These are phyloP conservation scores for Theristicus caerulescens DNA, from an alignment of 2,113 vertebrate species.

Conservation along the genomic window DNA sequence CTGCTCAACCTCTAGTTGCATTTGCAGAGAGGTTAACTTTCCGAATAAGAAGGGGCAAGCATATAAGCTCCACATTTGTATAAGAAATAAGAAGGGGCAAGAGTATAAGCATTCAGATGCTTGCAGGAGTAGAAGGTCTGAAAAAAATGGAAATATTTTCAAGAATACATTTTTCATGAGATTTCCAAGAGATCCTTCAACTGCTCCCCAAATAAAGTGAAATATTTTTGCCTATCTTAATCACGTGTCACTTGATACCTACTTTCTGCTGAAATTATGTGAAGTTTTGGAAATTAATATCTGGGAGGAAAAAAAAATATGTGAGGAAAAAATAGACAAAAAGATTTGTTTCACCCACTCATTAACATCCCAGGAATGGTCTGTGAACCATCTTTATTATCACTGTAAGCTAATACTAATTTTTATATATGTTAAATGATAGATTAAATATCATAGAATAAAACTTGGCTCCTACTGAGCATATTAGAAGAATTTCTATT, in stretches of 20 bases:
- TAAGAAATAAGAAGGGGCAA: background rate
- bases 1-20: constrained; percentile 1
- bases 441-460: background rate
- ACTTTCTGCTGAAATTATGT: background rate
- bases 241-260: background rate
- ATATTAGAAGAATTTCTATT: background rate
- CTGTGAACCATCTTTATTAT: background rate
- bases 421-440: background rate
- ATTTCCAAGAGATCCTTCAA: background rate
- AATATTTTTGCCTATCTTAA: background rate
- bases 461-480: background rate
- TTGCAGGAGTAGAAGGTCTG: background rate
- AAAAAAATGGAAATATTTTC: background rate
- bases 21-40: constrained; percentile 33
- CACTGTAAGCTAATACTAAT: background rate
- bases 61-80: background rate
- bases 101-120: background rate
- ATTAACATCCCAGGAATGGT: background rate
- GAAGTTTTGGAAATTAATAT: background rate
- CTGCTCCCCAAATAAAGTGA: background rate
- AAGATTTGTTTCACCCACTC: background rate
- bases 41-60: background rate
- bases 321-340: background rate
- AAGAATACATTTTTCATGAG: background rate
- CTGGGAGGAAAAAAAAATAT: background rate